A percentile compares a stretch with the other conserved stretches of the same genome.
Conservation (phyloP, 2,113 vertebrate species). For the Proterorhinus semilunaris region DNA sequence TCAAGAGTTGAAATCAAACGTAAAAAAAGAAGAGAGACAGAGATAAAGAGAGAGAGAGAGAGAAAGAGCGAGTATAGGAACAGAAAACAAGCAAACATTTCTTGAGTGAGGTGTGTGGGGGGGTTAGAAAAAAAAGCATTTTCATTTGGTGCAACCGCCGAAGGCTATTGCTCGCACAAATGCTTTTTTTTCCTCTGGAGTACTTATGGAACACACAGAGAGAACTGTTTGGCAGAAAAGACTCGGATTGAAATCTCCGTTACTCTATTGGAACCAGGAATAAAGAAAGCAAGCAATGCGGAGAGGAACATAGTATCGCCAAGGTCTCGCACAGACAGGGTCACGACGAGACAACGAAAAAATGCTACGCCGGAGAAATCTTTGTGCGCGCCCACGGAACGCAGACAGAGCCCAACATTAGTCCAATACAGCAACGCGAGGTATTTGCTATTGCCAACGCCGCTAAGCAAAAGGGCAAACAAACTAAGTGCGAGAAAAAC, state of each 20-base stretch:
- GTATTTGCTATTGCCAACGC: conserved; percentile 10
- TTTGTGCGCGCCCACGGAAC: conserved; percentile 17
- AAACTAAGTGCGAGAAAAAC: conserved; percentile 7
- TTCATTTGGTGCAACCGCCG: conserved; percentile 79
- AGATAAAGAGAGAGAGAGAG: conserved; percentile 51
- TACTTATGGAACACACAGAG: conserved; percentile 83
- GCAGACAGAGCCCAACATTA: conserved; percentile 25
- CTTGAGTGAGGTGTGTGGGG: conserved; percentile 75
- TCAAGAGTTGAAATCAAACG: conserved; percentile 80
- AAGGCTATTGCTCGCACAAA: conserved; percentile 81
- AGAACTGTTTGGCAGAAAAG: conserved; percentile 81
- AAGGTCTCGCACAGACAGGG: conserved; percentile 38
- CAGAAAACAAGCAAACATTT: conserved; percentile 80
- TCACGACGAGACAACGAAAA: conserved; percentile 11
- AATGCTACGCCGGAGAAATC: conserved; percentile 2
- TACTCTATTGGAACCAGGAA: conserved; percentile 29
- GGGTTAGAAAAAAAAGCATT: conserved; percentile 81
- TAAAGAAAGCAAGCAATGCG: background rate
- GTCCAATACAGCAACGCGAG: conserved; percentile 23
- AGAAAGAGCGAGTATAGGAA: conserved; percentile 60
- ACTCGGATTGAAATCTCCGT: conserved; percentile 46
- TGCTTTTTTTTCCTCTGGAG: conserved; percentile 82
- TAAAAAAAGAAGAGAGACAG: conserved; percentile 51
- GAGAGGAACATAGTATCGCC: background rate
- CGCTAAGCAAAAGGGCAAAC: conserved; percentile 12